phyloP scores from a whole-genome alignment of 2,113 vertebrate species.

The Tupaia tana region DNA sequence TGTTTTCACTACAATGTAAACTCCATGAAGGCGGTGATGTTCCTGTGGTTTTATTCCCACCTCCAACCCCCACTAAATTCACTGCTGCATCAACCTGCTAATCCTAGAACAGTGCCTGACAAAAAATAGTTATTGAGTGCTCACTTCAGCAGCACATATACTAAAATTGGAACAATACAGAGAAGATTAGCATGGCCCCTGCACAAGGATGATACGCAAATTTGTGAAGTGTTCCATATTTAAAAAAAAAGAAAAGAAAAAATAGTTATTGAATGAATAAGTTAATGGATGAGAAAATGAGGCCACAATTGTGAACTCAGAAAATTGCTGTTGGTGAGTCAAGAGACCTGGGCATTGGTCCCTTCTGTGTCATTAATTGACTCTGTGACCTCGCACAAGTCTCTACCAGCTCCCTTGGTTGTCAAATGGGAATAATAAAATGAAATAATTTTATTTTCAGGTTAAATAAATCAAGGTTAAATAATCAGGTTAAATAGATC shows the following conservation, averaged over 20 bases:
- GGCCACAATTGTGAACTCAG: background rate
- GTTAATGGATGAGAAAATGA: background rate
- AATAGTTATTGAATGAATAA: background rate
- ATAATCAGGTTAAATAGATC: background rate
- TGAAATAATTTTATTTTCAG: too few relatives aligned
- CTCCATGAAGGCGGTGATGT: background rate
- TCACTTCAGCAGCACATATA: too few relatives aligned
- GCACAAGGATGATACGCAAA: too few relatives aligned
- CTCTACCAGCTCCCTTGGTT: background rate
- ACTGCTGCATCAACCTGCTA: background rate
- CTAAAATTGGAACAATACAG: too few relatives aligned
- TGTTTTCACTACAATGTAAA: constrained; percentile 31
- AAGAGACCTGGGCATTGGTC: background rate
- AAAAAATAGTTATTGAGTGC: background rate
- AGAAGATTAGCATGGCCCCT: too few relatives aligned
- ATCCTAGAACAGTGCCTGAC: background rate
- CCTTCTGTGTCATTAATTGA: background rate
- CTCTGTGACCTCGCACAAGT: constrained; percentile 11
- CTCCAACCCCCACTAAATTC: background rate
- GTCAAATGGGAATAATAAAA: background rate
- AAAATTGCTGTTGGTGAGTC: background rate
- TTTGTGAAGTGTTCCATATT: too few relatives aligned
- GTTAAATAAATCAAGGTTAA: too few relatives aligned
- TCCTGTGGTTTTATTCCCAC: background rate
- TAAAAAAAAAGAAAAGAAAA: too few relatives aligned